These are phyloP conservation scores for Pardosa pseudoannulata DNA, from an alignment of 2,888 invertebrate species.

Conservation along the genomic window DNA sequence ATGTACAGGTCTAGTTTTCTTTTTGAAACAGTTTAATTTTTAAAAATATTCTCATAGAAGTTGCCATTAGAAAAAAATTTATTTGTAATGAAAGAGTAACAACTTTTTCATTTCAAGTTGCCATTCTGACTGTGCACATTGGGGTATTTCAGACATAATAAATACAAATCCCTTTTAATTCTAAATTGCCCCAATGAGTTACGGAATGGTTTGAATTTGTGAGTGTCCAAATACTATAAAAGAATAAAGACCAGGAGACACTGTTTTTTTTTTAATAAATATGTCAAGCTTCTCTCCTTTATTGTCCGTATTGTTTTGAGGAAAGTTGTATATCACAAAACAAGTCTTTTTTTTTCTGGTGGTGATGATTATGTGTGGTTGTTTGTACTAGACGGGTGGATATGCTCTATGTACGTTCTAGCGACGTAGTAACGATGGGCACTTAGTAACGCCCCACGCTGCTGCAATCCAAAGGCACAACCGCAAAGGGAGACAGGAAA, in stretches of 20 bases:
- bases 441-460: conserved; percentile 14
- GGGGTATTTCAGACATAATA: no score
- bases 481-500: conserved; percentile 40
- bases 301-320: conserved; percentile 27
- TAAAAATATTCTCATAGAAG: no score
- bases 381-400: conserved; percentile 63
- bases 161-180: no score
- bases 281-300: conserved; percentile 29
- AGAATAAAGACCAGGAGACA: conserved; percentile 28
- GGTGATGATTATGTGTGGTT: conserved; percentile 25
- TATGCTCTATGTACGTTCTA: conserved; percentile 54
- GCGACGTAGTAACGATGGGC: conserved; percentile 29
- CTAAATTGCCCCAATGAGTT: no score
- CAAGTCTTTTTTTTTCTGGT: conserved; percentile 28
- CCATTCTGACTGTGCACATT: no score
- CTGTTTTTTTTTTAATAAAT: conserved; percentile 37
- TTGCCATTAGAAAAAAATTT: no score
- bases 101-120: no score
- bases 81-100: no score
- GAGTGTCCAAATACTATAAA: background rate
- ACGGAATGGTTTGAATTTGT: no score
- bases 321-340: conserved; percentile 43
- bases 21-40: no score
- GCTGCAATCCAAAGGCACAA: conserved; percentile 51
- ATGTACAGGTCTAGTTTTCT: no score